phyloP scores from a whole-genome alignment of 2,113 vertebrate species.

The Leptobrachium ailaonicum region DNA sequence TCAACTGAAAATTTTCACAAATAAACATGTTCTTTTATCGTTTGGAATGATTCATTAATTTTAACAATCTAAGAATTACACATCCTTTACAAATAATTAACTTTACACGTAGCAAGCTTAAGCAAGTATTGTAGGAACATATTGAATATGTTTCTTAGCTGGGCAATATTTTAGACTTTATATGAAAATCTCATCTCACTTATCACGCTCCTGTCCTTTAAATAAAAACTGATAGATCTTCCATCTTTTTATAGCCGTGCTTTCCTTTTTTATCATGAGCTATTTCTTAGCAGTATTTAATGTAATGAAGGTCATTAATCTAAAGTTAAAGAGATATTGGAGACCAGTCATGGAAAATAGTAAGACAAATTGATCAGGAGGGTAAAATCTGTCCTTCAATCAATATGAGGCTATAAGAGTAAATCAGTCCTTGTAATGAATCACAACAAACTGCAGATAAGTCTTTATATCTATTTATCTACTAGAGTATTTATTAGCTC shows the following conservation, averaged over 20 bases:
- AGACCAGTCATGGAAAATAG: constrained; percentile 59
- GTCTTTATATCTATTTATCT: constrained; percentile 26
- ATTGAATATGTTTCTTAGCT: too few species aligned
- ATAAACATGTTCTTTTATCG: too few species aligned
- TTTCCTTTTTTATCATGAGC: neutral
- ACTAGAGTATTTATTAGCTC: constrained; percentile 5
- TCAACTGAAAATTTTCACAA: too few species aligned
- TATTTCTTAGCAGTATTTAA: constrained; percentile 54
- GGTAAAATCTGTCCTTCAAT: constrained; percentile 59
- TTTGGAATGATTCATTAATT: too few species aligned
- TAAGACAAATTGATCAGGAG: constrained; percentile 66
- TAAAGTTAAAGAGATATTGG: constrained; percentile 75
- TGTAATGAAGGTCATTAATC: constrained; percentile 67
- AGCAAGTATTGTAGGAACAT: too few species aligned
- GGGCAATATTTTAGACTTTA: neutral
- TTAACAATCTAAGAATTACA: too few species aligned
- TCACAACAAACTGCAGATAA: constrained; percentile 50
- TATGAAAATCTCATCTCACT: neutral
- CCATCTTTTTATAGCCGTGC: constrained; percentile 6
- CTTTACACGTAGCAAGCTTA: too few species aligned
- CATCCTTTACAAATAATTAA: too few species aligned
- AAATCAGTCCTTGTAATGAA: constrained; percentile 73
- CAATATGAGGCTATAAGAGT: constrained; percentile 58
- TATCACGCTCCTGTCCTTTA: neutral
- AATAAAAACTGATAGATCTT: constrained; percentile 5